phyloP scores from a whole-genome alignment of 2,888 invertebrate genomes.

The Bombyx huttoni region DNA sequence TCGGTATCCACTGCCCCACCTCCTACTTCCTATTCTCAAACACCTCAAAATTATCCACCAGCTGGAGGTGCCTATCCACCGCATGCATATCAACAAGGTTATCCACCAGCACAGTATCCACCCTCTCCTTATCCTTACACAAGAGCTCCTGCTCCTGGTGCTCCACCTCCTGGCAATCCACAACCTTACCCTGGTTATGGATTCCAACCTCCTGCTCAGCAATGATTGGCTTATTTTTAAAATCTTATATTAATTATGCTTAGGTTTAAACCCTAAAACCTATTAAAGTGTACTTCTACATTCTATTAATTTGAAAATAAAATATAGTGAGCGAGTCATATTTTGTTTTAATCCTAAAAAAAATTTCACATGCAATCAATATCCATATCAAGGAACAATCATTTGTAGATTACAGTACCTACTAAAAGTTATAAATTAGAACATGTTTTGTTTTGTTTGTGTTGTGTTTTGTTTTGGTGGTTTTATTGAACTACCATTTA shows the following conservation, averaged over 20 bases:
- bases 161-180: conserved; percentile 80
- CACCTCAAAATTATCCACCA: conserved; percentile 62
- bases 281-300: too few species aligned
- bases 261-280: background rate
- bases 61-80: conserved; percentile 60
- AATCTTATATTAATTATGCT: conserved; percentile 1
- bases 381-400: too few species aligned
- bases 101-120: conserved; percentile 70
- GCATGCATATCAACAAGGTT: conserved; percentile 66
- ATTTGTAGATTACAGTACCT: too few species aligned
- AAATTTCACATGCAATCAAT: too few species aligned
- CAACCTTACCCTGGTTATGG: conserved; percentile 84
- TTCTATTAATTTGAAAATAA: too few species aligned
- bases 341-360: too few species aligned
- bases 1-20: conserved; percentile 71
- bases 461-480: too few species aligned
- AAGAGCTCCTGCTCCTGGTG: conserved; percentile 74
- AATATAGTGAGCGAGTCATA: too few species aligned
- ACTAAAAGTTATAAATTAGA: too few species aligned
- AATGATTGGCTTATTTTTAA: conserved; percentile 23
- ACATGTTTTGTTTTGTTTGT: too few species aligned
- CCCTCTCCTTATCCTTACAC: conserved; percentile 72
- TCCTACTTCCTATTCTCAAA: conserved; percentile 68
- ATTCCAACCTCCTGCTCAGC: conserved; percentile 84
- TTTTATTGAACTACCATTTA: too few species aligned